Conservation (phyloP, 2,888 invertebrate genomes). For the Nasonovia ribisnigri region DNA sequence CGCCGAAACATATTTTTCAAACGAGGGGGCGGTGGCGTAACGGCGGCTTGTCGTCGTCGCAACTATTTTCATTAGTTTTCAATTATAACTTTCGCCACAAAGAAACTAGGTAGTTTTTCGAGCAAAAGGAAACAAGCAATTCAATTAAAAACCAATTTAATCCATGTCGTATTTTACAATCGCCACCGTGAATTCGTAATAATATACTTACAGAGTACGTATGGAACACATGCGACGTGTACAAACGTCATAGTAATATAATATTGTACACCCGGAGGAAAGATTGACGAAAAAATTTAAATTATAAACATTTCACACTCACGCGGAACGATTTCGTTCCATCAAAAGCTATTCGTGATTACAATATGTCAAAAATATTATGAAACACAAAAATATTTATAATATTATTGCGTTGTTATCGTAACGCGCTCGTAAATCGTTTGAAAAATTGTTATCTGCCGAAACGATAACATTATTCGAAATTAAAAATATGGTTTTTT, state of each 20-base stretch:
- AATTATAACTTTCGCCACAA: conserved; percentile 49
- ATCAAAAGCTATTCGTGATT: not conserved
- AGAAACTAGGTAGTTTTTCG: conserved; percentile 34
- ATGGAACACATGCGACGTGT: not conserved
- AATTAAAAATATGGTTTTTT: not conserved
- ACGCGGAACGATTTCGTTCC: not conserved
- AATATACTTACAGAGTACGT: not conserved
- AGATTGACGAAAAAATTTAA: not conserved
- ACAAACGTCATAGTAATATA: too few relatives aligned
- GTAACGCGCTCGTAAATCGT: not conserved
- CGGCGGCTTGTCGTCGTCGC: not conserved
- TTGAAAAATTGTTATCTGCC: not conserved
- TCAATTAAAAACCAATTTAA: conserved; percentile 54
- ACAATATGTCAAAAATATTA: not conserved
- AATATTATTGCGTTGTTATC: not conserved
- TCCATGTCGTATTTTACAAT: conserved; percentile 9
- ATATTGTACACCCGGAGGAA: not conserved
- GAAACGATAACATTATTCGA: not conserved
- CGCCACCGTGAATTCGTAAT: not conserved
- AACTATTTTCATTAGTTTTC: conserved; percentile 56
- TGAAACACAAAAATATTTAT: not conserved
- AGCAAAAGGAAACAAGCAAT: conserved; percentile 18
- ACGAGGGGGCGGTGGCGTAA: not conserved
- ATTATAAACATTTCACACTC: not conserved
- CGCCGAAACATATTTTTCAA: not conserved